These are phyloP conservation scores for Alces alces DNA, from an alignment of 2,113 vertebrate species.

Conservation along the genomic window DNA sequence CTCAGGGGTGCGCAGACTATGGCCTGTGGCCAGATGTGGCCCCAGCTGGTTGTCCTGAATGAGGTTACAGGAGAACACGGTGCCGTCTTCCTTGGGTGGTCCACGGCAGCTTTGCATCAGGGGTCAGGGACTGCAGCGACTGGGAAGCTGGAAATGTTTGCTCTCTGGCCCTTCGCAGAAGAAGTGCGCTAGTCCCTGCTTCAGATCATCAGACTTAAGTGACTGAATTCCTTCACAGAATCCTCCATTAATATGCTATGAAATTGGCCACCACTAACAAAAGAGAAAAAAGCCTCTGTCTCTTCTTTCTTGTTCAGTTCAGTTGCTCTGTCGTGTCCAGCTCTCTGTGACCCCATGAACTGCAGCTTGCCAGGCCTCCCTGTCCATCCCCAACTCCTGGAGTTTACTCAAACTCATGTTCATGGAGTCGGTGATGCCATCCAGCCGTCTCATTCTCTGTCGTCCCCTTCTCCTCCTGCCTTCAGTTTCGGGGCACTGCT, in stretches of 20 bases:
- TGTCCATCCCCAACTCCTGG: neutral
- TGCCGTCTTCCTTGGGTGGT: neutral
- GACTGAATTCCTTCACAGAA: neutral
- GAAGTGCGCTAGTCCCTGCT: neutral
- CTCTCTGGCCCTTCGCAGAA: neutral
- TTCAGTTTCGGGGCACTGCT: neutral
- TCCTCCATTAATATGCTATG: neutral
- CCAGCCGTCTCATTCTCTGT: neutral
- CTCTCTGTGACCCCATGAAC: neutral
- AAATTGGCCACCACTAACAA: neutral
- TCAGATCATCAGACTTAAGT: neutral
- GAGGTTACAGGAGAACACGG: neutral
- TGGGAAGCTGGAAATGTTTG: neutral
- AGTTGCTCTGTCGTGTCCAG: fast-evolving
- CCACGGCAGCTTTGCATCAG: neutral
- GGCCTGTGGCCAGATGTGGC: neutral
- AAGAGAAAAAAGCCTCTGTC: neutral
- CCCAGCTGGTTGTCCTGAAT: neutral
- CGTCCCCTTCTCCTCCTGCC: neutral
- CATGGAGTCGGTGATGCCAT: fast-evolving
- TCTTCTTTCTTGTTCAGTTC: neutral
- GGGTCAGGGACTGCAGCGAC: neutral
- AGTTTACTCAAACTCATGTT: neutral
- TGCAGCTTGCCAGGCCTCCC: neutral
- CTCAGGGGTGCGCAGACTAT: neutral